Evolutionary conservation across 2,797 vertebrate species (phyloP).

Genomic region (Melopsittacus undulatus): DNA sequence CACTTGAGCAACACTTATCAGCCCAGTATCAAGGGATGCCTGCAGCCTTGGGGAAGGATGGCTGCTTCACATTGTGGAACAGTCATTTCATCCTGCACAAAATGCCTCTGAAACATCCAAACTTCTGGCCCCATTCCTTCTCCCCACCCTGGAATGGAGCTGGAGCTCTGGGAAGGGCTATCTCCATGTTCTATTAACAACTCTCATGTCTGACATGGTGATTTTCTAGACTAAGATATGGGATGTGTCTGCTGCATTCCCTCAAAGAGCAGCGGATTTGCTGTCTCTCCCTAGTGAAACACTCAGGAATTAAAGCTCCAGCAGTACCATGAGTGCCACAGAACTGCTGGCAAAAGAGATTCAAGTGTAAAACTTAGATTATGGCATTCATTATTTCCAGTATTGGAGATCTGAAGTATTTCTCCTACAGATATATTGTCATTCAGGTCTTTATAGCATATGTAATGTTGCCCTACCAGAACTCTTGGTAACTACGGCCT

Average conservation of each 20-base stretch:
- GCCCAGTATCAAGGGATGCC: fast-evolving
- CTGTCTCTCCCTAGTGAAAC: not conserved
- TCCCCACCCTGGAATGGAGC: not conserved
- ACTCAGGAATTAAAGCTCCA: not conserved
- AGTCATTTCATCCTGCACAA: not conserved
- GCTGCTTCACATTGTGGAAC: not conserved
- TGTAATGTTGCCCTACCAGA: not conserved
- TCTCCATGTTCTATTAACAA: not conserved
- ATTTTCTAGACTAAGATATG: fast-evolving
- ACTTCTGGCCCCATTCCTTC: not conserved
- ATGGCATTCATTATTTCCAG: not conserved
- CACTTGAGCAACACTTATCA: fast-evolving
- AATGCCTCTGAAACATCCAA: not conserved
- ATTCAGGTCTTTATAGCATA: fast-evolving
- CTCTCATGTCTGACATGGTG: not conserved
- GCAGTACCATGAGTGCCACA: not conserved
- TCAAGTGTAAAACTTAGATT: not conserved
- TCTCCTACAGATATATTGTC: not conserved
- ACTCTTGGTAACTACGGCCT: not conserved
- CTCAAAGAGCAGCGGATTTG: not conserved
- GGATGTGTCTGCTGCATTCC: not conserved
- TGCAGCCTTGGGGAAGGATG: not conserved
- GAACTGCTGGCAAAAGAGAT: not conserved
- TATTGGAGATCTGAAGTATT: not conserved
- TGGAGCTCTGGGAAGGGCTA: not conserved